Evolutionary conservation across 2,797 vertebrate species (phyloP), one percentile per base, ranked within the genome.

Genomic region (Simalia tracyae): DNA sequence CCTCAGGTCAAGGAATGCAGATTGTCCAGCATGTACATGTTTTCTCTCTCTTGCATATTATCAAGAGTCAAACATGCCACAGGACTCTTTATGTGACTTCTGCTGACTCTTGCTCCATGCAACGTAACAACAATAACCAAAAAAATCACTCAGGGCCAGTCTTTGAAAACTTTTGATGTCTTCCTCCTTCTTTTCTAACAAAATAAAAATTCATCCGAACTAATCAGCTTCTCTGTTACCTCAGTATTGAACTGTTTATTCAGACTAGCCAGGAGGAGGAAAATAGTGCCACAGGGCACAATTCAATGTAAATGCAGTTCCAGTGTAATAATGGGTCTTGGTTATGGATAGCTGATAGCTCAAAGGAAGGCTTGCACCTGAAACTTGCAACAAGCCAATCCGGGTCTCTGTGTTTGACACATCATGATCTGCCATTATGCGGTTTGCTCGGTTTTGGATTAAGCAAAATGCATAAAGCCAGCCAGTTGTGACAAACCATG

Each of bases 91-190:
- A 42, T 91, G 84, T 8, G 15, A 87, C 92, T 88, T 88, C 59
- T 84, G 60, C 36, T 31, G 92, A 89, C 81, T 84, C 42, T 5
- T 5, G 17, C 36, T 24, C 9, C 9, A 9, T 19, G 36, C 19
- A 81, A 81, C 24, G 42, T 46, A 72, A 72, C 14, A 72, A 72
- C 68, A 36, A 36, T 7, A 72, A 24, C 19, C 7, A 81, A 46
- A 46, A 42, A 93, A 93, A 91, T 66, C 0, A 86, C 4, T 93
- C 31, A 84, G 36, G 93, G 84, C 87, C 28, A 46, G 84, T 94
- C 42, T 66, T 42, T 28, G 22, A 93, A 93, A 92, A 87, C 81
- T 89, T 92, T 56, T 91, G 64, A 88, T 31, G 46, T 85, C 88
- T 93, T 1, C 11, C 4, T 57, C 63, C 60, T 64, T 89, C 46